A percentile compares a stretch with the other conserved stretches of the same genome.
Conservation (phyloP, 2,113 vertebrate genomes). For the Xenopus laevis region DNA sequence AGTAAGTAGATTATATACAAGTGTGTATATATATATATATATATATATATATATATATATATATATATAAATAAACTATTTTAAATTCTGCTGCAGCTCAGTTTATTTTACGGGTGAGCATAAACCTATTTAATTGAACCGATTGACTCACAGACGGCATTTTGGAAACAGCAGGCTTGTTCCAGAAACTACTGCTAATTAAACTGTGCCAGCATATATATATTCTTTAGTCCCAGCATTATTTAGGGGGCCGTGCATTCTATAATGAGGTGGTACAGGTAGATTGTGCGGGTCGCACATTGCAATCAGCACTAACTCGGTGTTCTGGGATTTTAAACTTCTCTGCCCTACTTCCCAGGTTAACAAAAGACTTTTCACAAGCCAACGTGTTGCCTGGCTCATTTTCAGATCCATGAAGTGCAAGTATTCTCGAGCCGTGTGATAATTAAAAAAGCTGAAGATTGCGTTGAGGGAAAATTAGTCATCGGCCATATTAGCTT, state of each 20-base stretch:
- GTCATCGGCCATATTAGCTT: background rate
- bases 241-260: background rate
- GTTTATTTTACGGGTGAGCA: no score
- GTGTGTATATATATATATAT: no score
- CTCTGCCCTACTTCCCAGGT: constrained; percentile 7
- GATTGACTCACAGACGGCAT: no score
- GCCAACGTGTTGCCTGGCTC: constrained; percentile 19
- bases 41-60: no score
- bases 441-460: constrained; percentile 29
- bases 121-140: no score
- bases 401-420: constrained; percentile 29
- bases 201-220: background rate
- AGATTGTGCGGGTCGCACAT: background rate
- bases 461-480: background rate
- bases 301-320: background rate
- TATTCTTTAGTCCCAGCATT: background rate
- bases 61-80: no score
- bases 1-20: no score
- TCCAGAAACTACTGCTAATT: background rate
- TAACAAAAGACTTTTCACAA: constrained; percentile 12
- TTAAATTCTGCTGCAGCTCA: no score
- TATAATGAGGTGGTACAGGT: no score
- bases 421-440: constrained; percentile 24
- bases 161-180: no score
- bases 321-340: background rate